Conservation (phyloP, 1,140 invertebrate genomes). For the Drosophila sproati region DNA sequence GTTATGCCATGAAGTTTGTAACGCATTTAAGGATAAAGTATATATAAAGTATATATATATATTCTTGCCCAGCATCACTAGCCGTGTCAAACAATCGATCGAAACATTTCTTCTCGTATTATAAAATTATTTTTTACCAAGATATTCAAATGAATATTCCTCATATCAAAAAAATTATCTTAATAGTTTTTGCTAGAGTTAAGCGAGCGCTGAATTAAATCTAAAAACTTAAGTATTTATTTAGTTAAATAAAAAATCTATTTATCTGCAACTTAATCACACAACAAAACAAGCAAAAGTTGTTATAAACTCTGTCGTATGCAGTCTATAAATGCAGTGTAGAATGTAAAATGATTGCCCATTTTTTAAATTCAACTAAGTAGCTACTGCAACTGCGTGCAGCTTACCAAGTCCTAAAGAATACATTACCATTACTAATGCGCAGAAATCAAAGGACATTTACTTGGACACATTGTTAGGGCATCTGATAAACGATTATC, state of each 20-base stretch:
- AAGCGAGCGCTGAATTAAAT: too few relatives aligned
- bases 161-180: too few relatives aligned
- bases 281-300: neutral
- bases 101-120: too few relatives aligned
- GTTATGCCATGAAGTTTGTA: too few relatives aligned
- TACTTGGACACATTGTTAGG: constrained; percentile 34
- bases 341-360: neutral
- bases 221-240: neutral
- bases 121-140: too few relatives aligned
- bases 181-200: too few relatives aligned
- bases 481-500: constrained; percentile 74
- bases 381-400: neutral
- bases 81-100: too few relatives aligned
- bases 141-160: too few relatives aligned
- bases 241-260: neutral
- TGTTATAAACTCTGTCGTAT: neutral
- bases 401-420: neutral
- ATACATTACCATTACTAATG: constrained; percentile 49
- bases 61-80: too few relatives aligned
- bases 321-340: neutral
- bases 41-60: too few relatives aligned
- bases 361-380: neutral
- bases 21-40: too few relatives aligned
- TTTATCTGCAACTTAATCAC: neutral
- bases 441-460: constrained; percentile 49